Conservation (phyloP, 2,888 invertebrate genomes). For the Ctena decussata region DNA sequence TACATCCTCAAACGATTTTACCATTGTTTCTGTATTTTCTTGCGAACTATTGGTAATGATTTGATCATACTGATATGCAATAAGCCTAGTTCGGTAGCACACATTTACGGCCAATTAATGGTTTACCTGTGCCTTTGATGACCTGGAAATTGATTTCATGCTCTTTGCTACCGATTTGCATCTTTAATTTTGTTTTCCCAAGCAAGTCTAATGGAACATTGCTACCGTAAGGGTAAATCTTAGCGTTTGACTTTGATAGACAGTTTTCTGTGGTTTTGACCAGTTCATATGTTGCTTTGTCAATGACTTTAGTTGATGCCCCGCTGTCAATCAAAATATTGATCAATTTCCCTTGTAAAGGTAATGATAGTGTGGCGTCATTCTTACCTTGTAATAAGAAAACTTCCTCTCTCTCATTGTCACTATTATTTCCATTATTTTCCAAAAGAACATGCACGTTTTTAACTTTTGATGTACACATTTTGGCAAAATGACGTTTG, state of each 20-base stretch:
- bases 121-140: no score
- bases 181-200: neutral
- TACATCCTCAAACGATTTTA: no score
- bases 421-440: neutral
- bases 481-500: neutral
- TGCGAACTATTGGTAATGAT: neutral
- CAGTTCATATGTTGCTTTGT: no score
- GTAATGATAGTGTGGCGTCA: no score
- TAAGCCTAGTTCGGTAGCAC: neutral
- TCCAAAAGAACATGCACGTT: no score
- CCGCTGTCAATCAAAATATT: slow-evolving; percentile 4
- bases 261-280: neutral
- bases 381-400: neutral
- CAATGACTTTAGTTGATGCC: slow-evolving; percentile 1
- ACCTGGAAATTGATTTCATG: slow-evolving; percentile 1
- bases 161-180: neutral
- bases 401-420: neutral
- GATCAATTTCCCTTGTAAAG: neutral
- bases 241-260: neutral
- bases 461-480: neutral
- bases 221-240: no score
- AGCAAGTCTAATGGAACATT: neutral
- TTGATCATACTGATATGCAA: neutral
- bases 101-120: slow-evolving; percentile 6
- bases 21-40: no score